These are phyloP conservation scores for Diploscapter pachys DNA, from an alignment of 1,140 invertebrate species.

Conservation along the genomic window DNA sequence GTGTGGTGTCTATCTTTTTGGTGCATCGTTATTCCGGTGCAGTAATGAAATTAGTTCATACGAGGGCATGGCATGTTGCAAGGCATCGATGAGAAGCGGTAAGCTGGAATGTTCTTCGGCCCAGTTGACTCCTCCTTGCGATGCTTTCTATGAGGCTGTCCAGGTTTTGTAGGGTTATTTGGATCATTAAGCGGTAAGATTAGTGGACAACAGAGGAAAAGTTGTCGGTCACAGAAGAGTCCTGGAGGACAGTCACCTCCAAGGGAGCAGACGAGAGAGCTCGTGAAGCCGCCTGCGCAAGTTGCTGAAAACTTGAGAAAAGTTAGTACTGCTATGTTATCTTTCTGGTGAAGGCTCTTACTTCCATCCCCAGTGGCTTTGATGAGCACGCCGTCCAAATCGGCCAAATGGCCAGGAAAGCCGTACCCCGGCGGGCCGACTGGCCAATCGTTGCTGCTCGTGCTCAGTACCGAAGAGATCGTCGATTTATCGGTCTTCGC, in stretches of 20 bases:
- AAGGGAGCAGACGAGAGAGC: conserved; percentile 43
- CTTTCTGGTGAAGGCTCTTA: conserved; percentile 14
- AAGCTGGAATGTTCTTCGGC: neutral
- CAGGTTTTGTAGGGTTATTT: conserved; percentile 26
- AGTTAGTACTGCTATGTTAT: conserved; percentile 3
- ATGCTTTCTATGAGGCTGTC: conserved; percentile 9
- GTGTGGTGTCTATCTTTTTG: no score
- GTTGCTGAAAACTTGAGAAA: conserved; percentile 39
- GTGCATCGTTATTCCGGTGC: neutral
- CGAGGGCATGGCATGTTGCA: neutral
- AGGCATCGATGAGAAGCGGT: conserved; percentile 1
- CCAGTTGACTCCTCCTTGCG: conserved; percentile 7
- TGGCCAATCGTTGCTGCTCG: conserved; percentile 40
- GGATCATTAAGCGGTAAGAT: conserved; percentile 43
- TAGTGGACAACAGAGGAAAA: conserved; percentile 49
- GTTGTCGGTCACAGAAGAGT: conserved; percentile 45
- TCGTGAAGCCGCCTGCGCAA: conserved; percentile 51
- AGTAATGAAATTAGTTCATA: conserved; percentile 26
- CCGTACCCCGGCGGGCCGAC: conserved; percentile 41
- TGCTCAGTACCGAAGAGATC: neutral
- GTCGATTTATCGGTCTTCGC: neutral
- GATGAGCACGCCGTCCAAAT: conserved; percentile 43
- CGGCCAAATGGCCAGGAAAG: conserved; percentile 40
- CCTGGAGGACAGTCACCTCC: conserved; percentile 47
- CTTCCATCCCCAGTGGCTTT: conserved; percentile 49